Percentiles rank a stretch among this genome's conserved stretches.
Evolutionary conservation across 2,888 invertebrate genomes (phyloP).

Genomic region (Patella caerulea): DNA sequence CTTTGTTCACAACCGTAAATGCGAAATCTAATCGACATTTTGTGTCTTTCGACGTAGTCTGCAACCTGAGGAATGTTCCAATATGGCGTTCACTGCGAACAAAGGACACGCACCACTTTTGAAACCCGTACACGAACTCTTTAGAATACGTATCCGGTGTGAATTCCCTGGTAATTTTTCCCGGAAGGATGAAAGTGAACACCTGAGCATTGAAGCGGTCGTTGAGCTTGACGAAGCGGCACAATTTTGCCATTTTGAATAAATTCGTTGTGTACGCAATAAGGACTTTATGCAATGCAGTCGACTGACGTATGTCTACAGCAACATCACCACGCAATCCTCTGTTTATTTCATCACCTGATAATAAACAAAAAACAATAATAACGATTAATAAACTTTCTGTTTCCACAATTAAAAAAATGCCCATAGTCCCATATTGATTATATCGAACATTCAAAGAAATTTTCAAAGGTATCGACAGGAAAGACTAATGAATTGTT

Average conservation of each 20-base stretch:
- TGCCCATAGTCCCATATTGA: too few relatives aligned
- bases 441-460: too few relatives aligned
- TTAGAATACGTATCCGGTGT: conserved; percentile 86
- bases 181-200: conserved; percentile 87
- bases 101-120: conserved; percentile 87
- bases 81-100: conserved; percentile 82
- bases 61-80: conserved; percentile 85
- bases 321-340: too few relatives aligned
- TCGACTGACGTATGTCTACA: too few relatives aligned
- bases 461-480: too few relatives aligned
- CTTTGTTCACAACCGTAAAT: conserved; percentile 82
- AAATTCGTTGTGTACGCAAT: neutral
- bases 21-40: conserved; percentile 85
- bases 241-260: conserved; percentile 63
- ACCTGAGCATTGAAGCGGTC: conserved; percentile 87
- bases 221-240: conserved; percentile 85
- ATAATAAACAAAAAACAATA: too few relatives aligned
- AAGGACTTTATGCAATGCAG: too few relatives aligned
- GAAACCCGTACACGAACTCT: conserved; percentile 86
- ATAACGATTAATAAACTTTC: too few relatives aligned
- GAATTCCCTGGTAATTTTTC: conserved; percentile 83
- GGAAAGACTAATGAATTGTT: too few relatives aligned
- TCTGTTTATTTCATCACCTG: too few relatives aligned
- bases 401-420: too few relatives aligned
- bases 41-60: conserved; percentile 82